phyloP scores from a whole-genome alignment of 2,888 invertebrate species.

The Biston stratarius region DNA sequence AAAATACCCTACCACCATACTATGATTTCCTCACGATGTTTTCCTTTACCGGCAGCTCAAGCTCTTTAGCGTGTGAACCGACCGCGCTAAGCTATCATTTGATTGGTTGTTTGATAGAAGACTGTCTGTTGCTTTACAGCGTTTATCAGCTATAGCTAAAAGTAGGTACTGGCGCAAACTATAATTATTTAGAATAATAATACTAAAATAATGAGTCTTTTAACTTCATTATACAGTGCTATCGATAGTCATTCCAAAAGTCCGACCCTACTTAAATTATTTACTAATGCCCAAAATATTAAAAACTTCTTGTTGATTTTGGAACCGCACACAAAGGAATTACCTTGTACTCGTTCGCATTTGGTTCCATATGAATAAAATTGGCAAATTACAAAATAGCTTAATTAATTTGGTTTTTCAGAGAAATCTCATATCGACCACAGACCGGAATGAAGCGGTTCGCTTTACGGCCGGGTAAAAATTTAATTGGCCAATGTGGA shows the following conservation, averaged over 20 bases:
- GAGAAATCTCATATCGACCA: background rate
- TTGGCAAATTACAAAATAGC: slow-evolving; percentile 1
- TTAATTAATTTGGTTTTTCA: slow-evolving; percentile 10
- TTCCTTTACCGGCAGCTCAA: no score
- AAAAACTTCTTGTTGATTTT: slow-evolving; percentile 12
- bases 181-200: background rate
- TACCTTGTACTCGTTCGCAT: slow-evolving; percentile 10
- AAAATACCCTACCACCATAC: no score
- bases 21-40: no score
- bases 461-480: slow-evolving; percentile 24
- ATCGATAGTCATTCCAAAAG: slow-evolving; percentile 1
- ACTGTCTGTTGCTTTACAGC: background rate
- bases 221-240: background rate
- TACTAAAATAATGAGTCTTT: background rate
- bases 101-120: no score
- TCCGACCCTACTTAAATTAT: background rate
- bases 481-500: slow-evolving; percentile 24
- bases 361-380: slow-evolving; percentile 7
- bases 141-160: background rate
- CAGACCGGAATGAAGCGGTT: slow-evolving; percentile 12
- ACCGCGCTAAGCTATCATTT: no score
- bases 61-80: no score
- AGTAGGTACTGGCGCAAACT: background rate
- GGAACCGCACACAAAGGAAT: slow-evolving; percentile 3
- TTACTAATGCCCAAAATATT: slow-evolving; percentile 8